These are phyloP conservation scores for Neoitamus cyanurus DNA, from an alignment of 2,888 invertebrate genomes.

Conservation along the genomic window DNA sequence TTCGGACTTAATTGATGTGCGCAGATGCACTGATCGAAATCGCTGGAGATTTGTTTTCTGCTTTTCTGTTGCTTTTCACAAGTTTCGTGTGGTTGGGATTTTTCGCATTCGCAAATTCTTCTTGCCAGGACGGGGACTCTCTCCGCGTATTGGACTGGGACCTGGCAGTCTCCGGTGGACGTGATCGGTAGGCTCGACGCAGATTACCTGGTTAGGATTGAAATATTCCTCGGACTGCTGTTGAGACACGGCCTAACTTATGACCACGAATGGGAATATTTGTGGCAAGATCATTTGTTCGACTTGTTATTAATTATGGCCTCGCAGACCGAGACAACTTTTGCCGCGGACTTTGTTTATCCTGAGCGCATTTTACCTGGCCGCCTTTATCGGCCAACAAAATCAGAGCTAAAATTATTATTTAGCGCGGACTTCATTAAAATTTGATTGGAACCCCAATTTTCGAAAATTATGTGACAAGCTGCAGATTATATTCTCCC, in stretches of 20 bases:
- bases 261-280: constrained; percentile 22
- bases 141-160: not conserved
- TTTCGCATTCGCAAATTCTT: constrained; percentile 30
- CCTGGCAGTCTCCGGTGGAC: constrained; percentile 18
- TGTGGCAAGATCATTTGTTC: constrained; percentile 36
- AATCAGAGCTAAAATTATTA: not conserved
- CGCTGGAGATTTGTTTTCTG: constrained; percentile 51
- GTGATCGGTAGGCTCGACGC: constrained; percentile 1
- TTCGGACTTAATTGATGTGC: constrained; percentile 53
- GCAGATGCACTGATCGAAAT: constrained; percentile 52
- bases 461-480: not conserved
- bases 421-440: not conserved
- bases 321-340: not conserved
- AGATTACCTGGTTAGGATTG: constrained; percentile 39
- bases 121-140: not conserved
- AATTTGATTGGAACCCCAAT: not conserved
- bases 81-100: constrained; percentile 49
- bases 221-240: constrained; percentile 42
- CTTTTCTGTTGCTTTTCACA: constrained; percentile 51
- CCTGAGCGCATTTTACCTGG: not conserved
- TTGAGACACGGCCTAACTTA: constrained; percentile 27
- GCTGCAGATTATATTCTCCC: not conserved
- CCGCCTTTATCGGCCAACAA: not conserved
- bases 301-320: constrained; percentile 38
- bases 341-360: constrained; percentile 6